phyloP scores from a whole-genome alignment of 2,113 vertebrate species.

The Alexandromys fortis region DNA sequence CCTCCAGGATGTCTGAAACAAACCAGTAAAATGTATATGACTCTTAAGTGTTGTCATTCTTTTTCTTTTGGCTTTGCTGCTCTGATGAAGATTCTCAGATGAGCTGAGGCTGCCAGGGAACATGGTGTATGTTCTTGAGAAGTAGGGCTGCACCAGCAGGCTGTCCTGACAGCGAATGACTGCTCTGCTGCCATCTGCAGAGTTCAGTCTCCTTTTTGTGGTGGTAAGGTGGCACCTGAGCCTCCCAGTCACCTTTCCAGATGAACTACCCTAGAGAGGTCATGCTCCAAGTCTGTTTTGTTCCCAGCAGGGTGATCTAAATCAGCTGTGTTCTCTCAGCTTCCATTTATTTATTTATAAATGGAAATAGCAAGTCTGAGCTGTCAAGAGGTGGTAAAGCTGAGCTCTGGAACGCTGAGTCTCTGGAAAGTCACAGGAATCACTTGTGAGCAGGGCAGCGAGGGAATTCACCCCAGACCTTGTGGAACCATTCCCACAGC shows the following conservation, averaged over 20 bases:
- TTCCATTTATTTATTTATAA: conserved; percentile 6
- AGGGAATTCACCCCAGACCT: conserved; percentile 54
- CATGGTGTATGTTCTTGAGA: conserved; percentile 67
- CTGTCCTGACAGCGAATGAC: conserved; percentile 36
- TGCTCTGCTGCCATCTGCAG: conserved; percentile 79
- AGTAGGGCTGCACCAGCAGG: conserved; percentile 45
- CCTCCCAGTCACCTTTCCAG: conserved; percentile 74
- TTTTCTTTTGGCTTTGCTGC: conserved; percentile 84
- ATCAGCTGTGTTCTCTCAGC: conserved; percentile 45
- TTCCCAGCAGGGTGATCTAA: conserved; percentile 68
- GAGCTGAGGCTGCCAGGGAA: conserved; percentile 75
- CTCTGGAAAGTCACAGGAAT: conserved; percentile 50
- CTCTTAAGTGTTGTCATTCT: conserved; percentile 81
- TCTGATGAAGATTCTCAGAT: conserved; percentile 78
- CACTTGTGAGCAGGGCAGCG: conserved; percentile 45
- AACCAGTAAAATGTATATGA: conserved; percentile 85
- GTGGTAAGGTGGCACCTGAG: conserved; percentile 43
- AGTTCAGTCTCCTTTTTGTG: conserved; percentile 63
- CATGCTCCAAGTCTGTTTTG: conserved; percentile 14
- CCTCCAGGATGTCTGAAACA: conserved; percentile 80
- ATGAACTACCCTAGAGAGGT: conserved; percentile 70
- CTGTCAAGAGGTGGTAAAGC: conserved; percentile 44
- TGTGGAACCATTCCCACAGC: conserved; percentile 55
- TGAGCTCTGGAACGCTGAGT: conserved; percentile 7
- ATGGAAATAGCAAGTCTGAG: not conserved